Percentiles rank a stretch among this genome's conserved stretches.
Conservation (phyloP, 2,797 vertebrate species). For the Gymnodraco acuticeps region DNA sequence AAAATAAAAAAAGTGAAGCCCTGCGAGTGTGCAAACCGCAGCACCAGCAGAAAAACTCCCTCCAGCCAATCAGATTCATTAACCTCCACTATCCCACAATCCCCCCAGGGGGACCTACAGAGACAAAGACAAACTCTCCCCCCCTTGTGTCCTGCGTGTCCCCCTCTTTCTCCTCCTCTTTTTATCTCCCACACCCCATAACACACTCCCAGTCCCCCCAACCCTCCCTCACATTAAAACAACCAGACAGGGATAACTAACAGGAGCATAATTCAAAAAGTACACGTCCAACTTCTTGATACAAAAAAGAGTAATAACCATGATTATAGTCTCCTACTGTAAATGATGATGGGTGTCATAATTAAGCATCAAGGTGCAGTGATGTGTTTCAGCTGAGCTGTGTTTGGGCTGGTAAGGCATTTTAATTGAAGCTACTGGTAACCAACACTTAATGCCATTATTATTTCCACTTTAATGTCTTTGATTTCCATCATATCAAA, state of each 20-base stretch:
- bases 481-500: background rate
- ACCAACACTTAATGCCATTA: background rate
- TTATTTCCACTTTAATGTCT: background rate
- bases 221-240: slow-evolving; percentile 28
- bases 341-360: background rate
- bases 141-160: slow-evolving; percentile 75
- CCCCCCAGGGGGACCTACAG: slow-evolving; percentile 72
- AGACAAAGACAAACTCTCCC: slow-evolving; percentile 87
- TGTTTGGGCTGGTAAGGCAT: background rate
- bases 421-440: background rate
- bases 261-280: slow-evolving; percentile 16
- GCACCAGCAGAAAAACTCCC: slow-evolving; percentile 84
- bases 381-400: background rate
- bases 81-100: slow-evolving; percentile 84
- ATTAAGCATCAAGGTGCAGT: background rate
- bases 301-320: background rate
- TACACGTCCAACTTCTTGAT: background rate
- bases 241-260: slow-evolving; percentile 21
- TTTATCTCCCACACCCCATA: slow-evolving; percentile 44
- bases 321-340: background rate
- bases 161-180: slow-evolving; percentile 40
- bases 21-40: slow-evolving; percentile 78
- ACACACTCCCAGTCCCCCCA: slow-evolving; percentile 32
- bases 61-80: slow-evolving; percentile 86
- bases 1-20: slow-evolving; percentile 76